Percentiles rank a stretch among this genome's conserved stretches.
phyloP scores from a whole-genome alignment of 2,888 invertebrate genomes.

The Phoronis australis region DNA sequence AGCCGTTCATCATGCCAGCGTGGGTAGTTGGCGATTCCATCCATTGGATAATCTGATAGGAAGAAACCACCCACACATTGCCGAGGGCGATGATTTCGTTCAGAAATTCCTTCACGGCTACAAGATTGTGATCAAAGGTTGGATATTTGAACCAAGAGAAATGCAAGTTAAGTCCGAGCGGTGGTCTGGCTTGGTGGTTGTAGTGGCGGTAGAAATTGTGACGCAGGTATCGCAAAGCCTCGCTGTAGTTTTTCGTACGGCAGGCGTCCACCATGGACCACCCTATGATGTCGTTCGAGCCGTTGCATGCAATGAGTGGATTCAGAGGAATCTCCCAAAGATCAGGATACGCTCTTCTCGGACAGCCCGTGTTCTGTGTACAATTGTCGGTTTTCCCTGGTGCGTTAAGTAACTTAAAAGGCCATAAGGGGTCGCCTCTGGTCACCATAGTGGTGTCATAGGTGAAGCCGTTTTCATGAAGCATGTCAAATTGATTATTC shows the following conservation, averaged over 20 bases:
- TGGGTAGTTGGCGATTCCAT: no score
- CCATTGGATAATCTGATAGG: slow-evolving; percentile 15
- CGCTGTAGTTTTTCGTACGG: neutral
- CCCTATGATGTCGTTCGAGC: slow-evolving; percentile 10
- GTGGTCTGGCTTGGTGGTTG: slow-evolving; percentile 60
- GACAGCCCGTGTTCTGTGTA: slow-evolving; percentile 9
- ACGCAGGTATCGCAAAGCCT: slow-evolving; percentile 55
- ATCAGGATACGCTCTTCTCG: slow-evolving; percentile 48
- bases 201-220: slow-evolving; percentile 72
- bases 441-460: slow-evolving; percentile 86
- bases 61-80: slow-evolving; percentile 15
- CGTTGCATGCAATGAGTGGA: slow-evolving; percentile 5
- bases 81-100: slow-evolving; percentile 6
- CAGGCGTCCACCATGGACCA: slow-evolving; percentile 24
- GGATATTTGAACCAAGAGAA: slow-evolving; percentile 73
- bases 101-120: slow-evolving; percentile 13
- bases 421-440: slow-evolving; percentile 83
- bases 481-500: slow-evolving; percentile 85
- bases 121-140: slow-evolving; percentile 48
- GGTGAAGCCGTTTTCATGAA: slow-evolving; percentile 87
- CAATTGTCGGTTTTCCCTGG: slow-evolving; percentile 4
- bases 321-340: slow-evolving; percentile 64
- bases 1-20: no score
- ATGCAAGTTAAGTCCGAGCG: slow-evolving; percentile 74
- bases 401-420: slow-evolving; percentile 76